These are phyloP conservation scores for Lomographa bimaculata DNA, from an alignment of 2,888 invertebrate genomes.

Conservation along the genomic window DNA sequence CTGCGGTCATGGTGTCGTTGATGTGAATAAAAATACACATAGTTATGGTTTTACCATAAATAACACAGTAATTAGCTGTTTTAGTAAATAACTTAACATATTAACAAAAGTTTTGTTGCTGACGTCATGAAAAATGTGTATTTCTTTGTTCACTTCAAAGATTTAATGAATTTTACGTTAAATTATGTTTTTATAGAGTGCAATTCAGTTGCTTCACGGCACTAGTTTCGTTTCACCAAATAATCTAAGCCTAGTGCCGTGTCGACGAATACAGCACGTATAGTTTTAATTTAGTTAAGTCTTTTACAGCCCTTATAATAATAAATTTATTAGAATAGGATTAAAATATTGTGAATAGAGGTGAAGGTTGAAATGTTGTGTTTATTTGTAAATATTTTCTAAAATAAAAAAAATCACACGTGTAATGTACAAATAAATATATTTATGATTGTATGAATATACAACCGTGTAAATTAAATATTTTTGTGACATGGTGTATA, in stretches of 20 bases:
- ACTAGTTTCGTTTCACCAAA: slow-evolving; percentile 10
- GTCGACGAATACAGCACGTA: slow-evolving; percentile 25
- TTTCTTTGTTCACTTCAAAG: slow-evolving; percentile 37
- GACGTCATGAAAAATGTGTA: no score
- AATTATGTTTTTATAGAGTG: slow-evolving; percentile 35
- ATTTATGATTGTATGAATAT: slow-evolving; percentile 70
- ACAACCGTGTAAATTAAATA: slow-evolving; percentile 69
- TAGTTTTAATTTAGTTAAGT: slow-evolving; percentile 53
- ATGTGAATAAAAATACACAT: slow-evolving; percentile 22
- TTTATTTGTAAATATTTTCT: slow-evolving; percentile 75
- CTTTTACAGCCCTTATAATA: slow-evolving; percentile 69
- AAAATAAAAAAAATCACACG: slow-evolving; percentile 59
- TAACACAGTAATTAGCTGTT: no score
- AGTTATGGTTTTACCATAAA: no score
- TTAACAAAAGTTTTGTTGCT: no score
- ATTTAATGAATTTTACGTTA: slow-evolving; percentile 32
- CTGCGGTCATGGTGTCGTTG: slow-evolving; percentile 16
- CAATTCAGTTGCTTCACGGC: slow-evolving; percentile 12
- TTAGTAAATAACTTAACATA: no score
- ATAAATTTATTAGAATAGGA: slow-evolving; percentile 49
- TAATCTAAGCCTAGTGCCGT: slow-evolving; percentile 10
- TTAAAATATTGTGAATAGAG: slow-evolving; percentile 60
- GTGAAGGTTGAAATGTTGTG: slow-evolving; percentile 65
- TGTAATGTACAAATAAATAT: slow-evolving; percentile 79
- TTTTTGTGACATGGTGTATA: slow-evolving; percentile 80